Conservation (phyloP, 2,113 vertebrate genomes). For the Cyprinodon brontotheroides region DNA sequence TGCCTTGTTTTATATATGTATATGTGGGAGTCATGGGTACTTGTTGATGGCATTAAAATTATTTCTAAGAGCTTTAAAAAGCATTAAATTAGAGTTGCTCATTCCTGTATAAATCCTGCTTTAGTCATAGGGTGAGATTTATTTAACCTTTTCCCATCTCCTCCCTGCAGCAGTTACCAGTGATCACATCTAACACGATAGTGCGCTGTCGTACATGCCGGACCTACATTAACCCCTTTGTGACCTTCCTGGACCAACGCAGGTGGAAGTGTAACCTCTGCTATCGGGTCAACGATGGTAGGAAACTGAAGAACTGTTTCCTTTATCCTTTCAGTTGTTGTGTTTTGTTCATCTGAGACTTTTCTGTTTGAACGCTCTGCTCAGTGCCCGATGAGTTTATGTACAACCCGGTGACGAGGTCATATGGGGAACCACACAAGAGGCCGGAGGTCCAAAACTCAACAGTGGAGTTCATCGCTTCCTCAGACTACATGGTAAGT, state of each 20-base stretch:
- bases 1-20: too few species aligned
- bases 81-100: too few species aligned
- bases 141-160: accelerated
- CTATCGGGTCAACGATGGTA: conserved; percentile 96
- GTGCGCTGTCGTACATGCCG: conserved; percentile 95
- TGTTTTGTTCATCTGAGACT: not conserved
- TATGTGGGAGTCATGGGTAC: too few species aligned
- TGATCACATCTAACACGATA: conserved; percentile 97
- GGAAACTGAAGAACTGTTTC: not conserved
- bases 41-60: too few species aligned
- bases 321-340: not conserved
- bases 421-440: conserved; percentile 96
- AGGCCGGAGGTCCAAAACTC: conserved; percentile 96
- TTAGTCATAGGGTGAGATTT: not conserved
- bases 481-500: conserved; percentile 96
- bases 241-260: conserved; percentile 96
- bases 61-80: too few species aligned
- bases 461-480: conserved; percentile 97
- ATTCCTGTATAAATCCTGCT: too few species aligned
- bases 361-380: not conserved
- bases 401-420: conserved; percentile 96
- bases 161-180: conserved; percentile 89
- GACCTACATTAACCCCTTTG: conserved; percentile 98
- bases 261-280: conserved; percentile 98
- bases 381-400: conserved; percentile 98